Evolutionary conservation across 2,888 invertebrate genomes (phyloP).

Genomic region (Hyposoter didymator): DNA sequence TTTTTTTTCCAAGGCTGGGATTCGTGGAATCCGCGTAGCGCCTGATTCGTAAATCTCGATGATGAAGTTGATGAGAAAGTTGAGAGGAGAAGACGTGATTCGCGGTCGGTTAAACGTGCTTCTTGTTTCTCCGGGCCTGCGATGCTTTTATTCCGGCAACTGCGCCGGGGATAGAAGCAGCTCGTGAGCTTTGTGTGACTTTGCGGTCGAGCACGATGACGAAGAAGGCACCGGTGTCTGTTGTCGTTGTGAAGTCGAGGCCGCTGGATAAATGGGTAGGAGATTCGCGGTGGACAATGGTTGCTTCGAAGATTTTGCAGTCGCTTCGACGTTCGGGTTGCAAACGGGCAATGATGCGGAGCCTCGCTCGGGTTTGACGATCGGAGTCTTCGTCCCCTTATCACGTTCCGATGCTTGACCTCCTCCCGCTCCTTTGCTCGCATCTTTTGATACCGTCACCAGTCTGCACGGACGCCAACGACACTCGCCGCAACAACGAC

Average conservation of each 20-base stretch:
- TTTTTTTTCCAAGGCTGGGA: background rate
- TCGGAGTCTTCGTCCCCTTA: conserved; percentile 44
- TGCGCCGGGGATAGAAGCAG: conserved; percentile 81
- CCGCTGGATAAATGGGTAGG: conserved; percentile 70
- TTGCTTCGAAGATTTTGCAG: conserved; percentile 40
- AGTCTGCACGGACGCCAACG: conserved; percentile 85
- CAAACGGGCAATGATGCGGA: conserved; percentile 74
- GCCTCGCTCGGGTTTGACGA: conserved; percentile 62
- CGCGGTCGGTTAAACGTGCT: background rate
- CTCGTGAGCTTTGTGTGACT: conserved; percentile 76
- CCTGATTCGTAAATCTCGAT: background rate
- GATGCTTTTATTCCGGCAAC: conserved; percentile 75
- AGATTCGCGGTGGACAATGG: conserved; percentile 68
- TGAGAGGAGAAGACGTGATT: conserved; percentile 20
- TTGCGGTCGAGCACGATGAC: conserved; percentile 67
- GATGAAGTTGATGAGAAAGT: background rate
- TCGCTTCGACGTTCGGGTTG: conserved; percentile 70
- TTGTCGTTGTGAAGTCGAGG: conserved; percentile 71
- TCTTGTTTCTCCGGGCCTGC: background rate
- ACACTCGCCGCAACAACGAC: conserved; percentile 90
- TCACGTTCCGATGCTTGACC: conserved; percentile 46
- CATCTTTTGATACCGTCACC: conserved; percentile 72
- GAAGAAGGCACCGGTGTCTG: conserved; percentile 70
- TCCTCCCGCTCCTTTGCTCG: conserved; percentile 63
- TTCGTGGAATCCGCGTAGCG: background rate